Evolutionary conservation across 2,113 vertebrate species (phyloP).

Genomic region (Hassar affinis): DNA sequence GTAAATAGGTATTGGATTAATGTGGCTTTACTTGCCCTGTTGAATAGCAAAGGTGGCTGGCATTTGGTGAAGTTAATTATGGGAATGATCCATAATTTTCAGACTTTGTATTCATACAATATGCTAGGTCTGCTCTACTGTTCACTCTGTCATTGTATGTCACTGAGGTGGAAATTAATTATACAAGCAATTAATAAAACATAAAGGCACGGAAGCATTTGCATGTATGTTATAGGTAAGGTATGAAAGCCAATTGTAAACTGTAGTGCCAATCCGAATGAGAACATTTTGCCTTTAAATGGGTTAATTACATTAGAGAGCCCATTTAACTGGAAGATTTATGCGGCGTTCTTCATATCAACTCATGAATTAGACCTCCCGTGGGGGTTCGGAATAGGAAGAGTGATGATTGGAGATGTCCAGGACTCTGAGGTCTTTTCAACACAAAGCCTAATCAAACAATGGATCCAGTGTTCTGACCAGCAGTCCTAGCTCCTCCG

Average conservation of each 20-base stretch:
- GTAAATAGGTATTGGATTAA: slow-evolving; percentile 48
- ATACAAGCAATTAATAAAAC: slow-evolving; percentile 23
- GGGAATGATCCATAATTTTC: slow-evolving; percentile 37
- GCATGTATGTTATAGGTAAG: slow-evolving; percentile 26
- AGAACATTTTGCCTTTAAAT: slow-evolving; percentile 18
- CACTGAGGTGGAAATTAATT: slow-evolving; percentile 45
- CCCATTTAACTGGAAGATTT: slow-evolving; percentile 43
- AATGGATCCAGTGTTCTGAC: slow-evolving; percentile 27
- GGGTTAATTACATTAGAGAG: slow-evolving; percentile 43
- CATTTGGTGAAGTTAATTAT: slow-evolving; percentile 47
- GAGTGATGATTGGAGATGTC: slow-evolving; percentile 13
- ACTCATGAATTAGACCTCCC: slow-evolving; percentile 29
- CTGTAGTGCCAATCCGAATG: slow-evolving; percentile 34
- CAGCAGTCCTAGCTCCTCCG: neutral
- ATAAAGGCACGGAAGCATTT: slow-evolving; percentile 30
- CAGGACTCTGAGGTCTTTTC: slow-evolving; percentile 25
- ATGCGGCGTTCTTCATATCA: slow-evolving; percentile 46
- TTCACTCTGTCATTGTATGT: slow-evolving; percentile 30
- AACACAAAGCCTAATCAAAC: slow-evolving; percentile 25
- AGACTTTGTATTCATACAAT: slow-evolving; percentile 41
- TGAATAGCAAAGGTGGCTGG: slow-evolving; percentile 44
- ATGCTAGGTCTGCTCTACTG: neutral
- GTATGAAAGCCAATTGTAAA: slow-evolving; percentile 1
- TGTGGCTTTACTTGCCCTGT: slow-evolving; percentile 48
- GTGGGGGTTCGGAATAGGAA: neutral